Evolutionary conservation across 2,888 invertebrate species (phyloP).

Genomic region (Autographa pulchrina): DNA sequence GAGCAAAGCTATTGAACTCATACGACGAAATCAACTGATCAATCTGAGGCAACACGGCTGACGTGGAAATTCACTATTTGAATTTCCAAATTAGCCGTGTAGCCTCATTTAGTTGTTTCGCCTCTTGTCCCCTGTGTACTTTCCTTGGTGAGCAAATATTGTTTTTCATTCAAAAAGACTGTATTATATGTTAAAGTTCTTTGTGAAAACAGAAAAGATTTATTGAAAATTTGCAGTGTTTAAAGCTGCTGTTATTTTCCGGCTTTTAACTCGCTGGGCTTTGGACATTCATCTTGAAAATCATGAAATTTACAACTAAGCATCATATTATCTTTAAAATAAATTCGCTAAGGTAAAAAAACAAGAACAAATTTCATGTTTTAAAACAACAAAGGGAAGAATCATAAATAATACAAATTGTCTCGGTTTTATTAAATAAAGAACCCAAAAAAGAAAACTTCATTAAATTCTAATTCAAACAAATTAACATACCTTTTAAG

Average conservation of each 20-base stretch:
- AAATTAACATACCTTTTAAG: constrained; percentile 51
- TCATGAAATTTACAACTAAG: constrained; percentile 15
- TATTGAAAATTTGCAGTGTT: too few species aligned
- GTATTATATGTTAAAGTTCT: too few species aligned
- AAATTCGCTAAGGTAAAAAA: constrained; percentile 45
- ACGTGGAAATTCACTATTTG: neutral
- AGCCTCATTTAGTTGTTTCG: too few species aligned
- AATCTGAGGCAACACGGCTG: neutral
- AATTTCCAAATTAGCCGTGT: too few species aligned
- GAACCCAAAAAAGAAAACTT: constrained; percentile 41
- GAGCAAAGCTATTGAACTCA: neutral
- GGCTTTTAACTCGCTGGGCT: neutral
- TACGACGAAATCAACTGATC: neutral
- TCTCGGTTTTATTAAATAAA: constrained; percentile 41
- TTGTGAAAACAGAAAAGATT: too few species aligned
- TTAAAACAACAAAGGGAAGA: constrained; percentile 34
- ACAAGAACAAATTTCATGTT: constrained; percentile 39
- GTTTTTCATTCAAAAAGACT: too few species aligned
- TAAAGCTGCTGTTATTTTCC: too few species aligned
- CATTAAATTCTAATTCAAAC: constrained; percentile 48
- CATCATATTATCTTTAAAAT: constrained; percentile 22
- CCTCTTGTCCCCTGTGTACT: neutral
- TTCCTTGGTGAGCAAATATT: too few species aligned
- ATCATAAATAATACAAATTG: constrained; percentile 40
- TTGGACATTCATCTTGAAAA: neutral